These are phyloP conservation scores for Syngnathus typhle DNA, from an alignment of 2,113 vertebrate species.

Conservation along the genomic window DNA sequence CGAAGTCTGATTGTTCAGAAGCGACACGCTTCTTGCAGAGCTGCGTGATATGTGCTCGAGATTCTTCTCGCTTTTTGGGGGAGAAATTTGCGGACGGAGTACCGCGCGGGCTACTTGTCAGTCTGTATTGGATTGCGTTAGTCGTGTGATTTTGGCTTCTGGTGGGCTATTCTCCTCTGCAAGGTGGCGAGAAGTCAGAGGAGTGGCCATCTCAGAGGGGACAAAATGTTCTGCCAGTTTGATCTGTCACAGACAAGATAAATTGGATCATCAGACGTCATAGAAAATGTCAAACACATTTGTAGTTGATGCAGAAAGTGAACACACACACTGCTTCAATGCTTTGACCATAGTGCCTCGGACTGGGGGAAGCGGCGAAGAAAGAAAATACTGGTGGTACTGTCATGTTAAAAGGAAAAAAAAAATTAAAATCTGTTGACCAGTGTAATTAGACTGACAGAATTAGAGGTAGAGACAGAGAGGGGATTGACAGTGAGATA, in stretches of 20 bases:
- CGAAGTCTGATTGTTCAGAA: constrained; percentile 98
- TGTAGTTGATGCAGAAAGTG: background rate
- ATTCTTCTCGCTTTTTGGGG: constrained; percentile 52
- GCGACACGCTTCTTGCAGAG: constrained; percentile 83
- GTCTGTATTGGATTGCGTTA: constrained; percentile 82
- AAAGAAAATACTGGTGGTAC: background rate
- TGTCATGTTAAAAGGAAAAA: background rate
- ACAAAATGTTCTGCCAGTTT: constrained; percentile 77
- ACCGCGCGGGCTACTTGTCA: constrained; percentile 67
- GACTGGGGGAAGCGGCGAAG: background rate
- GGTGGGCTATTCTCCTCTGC: constrained; percentile 79
- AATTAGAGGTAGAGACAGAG: no score
- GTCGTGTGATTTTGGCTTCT: constrained; percentile 77
- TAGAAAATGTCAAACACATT: background rate
- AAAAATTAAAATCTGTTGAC: no score
- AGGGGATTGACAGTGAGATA: no score
- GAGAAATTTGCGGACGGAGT: constrained; percentile 73
- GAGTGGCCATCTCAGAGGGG: constrained; percentile 81
- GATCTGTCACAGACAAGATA: constrained; percentile 46
- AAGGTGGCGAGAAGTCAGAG: constrained; percentile 81
- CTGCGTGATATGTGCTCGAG: constrained; percentile 76
- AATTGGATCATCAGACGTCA: constrained; percentile 12
- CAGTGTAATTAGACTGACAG: no score
- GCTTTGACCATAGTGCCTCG: background rate
- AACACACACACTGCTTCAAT: background rate